A percentile compares a stretch with the other conserved stretches of the same genome.
These are phyloP conservation scores for Hexactinellida sp. DNA, from an alignment of 37 sponge, comb jelly and placozoan genomes.

Conservation along the genomic window DNA sequence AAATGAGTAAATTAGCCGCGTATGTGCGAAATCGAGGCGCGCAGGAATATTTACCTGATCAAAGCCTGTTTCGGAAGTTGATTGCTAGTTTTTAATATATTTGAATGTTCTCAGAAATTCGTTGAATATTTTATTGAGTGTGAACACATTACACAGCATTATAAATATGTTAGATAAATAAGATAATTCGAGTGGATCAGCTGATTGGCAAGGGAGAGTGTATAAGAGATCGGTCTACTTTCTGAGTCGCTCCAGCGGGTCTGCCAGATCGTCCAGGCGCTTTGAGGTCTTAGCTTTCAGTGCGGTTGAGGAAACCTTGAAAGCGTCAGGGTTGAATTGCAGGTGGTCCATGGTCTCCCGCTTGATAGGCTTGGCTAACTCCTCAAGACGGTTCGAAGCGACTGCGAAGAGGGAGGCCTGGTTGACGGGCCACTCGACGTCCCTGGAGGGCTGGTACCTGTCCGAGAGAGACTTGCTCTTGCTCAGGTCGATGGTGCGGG, in stretches of 20 bases:
- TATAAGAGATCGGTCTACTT: neutral
- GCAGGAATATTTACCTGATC: too few species aligned
- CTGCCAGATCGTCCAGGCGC: slow-evolving; percentile 71
- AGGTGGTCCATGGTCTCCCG: slow-evolving; percentile 90
- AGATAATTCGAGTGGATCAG: too few species aligned
- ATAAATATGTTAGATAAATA: too few species aligned
- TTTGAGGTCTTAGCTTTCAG: slow-evolving; percentile 64
- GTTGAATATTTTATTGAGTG: too few species aligned
- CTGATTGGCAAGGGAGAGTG: neutral
- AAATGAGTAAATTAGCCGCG: too few species aligned
- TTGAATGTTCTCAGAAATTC: too few species aligned
- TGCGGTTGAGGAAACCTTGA: slow-evolving; percentile 66
- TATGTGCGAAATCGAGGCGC: too few species aligned
- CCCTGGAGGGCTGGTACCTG: slow-evolving; percentile 61
- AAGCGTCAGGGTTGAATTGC: slow-evolving; percentile 91
- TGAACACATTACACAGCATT: too few species aligned
- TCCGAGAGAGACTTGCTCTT: slow-evolving; percentile 57
- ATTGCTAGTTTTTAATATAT: too few species aligned
- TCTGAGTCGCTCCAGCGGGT: slow-evolving; percentile 44
- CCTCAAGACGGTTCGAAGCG: slow-evolving; percentile 60
- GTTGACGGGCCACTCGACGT: slow-evolving; percentile 48
- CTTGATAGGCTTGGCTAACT: slow-evolving; percentile 67
- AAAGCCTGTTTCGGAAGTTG: neutral
- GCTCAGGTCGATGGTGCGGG: slow-evolving; percentile 48
- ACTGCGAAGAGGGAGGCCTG: slow-evolving; percentile 46